A percentile compares a stretch with the other conserved stretches of the same genome.
phyloP scores from a whole-genome alignment of 1,140 invertebrate species.

The Bombus vancouverensis region DNA sequence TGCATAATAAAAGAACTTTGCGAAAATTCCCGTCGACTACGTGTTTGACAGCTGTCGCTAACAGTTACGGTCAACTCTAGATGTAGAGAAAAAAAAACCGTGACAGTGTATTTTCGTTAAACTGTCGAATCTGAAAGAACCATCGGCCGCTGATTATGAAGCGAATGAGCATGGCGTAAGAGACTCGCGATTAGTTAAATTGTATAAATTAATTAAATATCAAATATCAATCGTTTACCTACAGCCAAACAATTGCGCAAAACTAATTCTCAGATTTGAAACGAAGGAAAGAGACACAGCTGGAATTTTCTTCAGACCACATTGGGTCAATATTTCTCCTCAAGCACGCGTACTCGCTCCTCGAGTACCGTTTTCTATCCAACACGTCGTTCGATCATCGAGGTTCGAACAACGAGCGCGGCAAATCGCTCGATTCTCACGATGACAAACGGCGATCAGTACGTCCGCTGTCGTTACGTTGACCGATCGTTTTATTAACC shows the following conservation, averaged over 20 bases:
- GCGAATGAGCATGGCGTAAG: too few species aligned
- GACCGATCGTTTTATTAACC: constrained; percentile 77
- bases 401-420: constrained; percentile 5
- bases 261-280: background rate
- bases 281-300: background rate
- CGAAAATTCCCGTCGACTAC: background rate
- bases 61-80: background rate
- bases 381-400: constrained; percentile 49
- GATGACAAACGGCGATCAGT: constrained; percentile 43
- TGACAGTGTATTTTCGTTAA: too few species aligned
- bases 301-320: background rate
- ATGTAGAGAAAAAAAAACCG: too few species aligned
- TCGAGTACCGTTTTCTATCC: background rate
- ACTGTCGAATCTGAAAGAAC: too few species aligned
- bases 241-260: too few species aligned
- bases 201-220: too few species aligned
- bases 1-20: constrained; percentile 28
- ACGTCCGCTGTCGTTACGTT: constrained; percentile 55
- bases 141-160: too few species aligned
- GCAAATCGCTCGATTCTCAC: constrained; percentile 45
- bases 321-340: background rate
- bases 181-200: too few species aligned
- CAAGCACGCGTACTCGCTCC: too few species aligned
- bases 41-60: constrained; percentile 20
- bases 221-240: too few species aligned